A percentile compares a stretch with the other conserved stretches of the same genome.
These are phyloP conservation scores for Paelopatides confundens DNA, from an alignment of 53 echinoderm and acorn worm species.

Conservation along the genomic window DNA sequence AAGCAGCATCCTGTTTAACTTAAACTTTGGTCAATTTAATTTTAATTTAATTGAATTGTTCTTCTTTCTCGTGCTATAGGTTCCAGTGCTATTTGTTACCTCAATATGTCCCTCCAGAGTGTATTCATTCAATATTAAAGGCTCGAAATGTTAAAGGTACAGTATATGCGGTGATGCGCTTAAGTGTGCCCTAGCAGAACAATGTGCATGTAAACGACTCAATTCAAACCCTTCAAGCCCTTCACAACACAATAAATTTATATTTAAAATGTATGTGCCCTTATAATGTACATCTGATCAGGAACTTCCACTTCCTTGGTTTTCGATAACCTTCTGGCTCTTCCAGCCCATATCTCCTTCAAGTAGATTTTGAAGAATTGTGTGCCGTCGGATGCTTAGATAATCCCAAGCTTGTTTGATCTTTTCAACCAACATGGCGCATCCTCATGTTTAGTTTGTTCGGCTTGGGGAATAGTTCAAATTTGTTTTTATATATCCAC, in stretches of 20 bases:
- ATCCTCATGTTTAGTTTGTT: neutral
- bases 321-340: conserved; percentile 48
- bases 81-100: too few relatives aligned
- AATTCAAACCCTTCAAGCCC: neutral
- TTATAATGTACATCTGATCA: neutral
- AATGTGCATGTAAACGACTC: conserved; percentile 9
- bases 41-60: too few relatives aligned
- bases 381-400: conserved; percentile 13
- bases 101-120: too few relatives aligned
- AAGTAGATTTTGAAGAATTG: conserved; percentile 31
- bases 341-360: conserved; percentile 41
- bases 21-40: too few relatives aligned
- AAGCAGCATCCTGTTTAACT: too few relatives aligned
- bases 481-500: neutral
- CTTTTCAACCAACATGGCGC: conserved; percentile 30
- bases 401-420: conserved; percentile 28
- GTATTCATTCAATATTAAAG: too few relatives aligned
- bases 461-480: neutral
- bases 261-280: neutral
- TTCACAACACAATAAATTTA: neutral
- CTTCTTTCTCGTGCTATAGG: too few relatives aligned
- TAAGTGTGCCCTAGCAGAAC: conserved; percentile 22
- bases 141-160: too few relatives aligned
- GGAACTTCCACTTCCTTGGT: conserved; percentile 36
- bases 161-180: conserved; percentile 10